Percentiles rank a stretch among this genome's conserved stretches.
Evolutionary conservation across 1,140 invertebrate genomes (phyloP).

Genomic region (Nomia melanderi): DNA sequence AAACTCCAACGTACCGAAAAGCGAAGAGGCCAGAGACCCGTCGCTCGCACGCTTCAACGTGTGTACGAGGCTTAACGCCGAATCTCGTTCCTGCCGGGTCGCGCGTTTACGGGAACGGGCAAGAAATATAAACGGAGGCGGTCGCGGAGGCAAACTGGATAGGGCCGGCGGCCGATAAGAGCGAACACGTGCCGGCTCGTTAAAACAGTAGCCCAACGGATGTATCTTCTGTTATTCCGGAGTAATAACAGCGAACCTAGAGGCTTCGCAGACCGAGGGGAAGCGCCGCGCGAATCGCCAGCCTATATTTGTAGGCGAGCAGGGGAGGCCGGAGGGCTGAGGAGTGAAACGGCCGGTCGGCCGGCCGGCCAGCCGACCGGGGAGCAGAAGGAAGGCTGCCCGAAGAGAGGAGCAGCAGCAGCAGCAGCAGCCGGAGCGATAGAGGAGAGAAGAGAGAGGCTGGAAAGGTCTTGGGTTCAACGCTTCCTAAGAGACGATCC

Average conservation of each 20-base stretch:
- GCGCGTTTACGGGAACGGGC: slow-evolving; percentile 42
- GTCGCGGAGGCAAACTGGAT: background rate
- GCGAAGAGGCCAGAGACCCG: too few species aligned
- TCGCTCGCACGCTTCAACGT: too few species aligned
- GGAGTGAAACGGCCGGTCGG: background rate
- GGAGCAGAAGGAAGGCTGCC: background rate
- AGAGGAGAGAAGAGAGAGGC: slow-evolving; percentile 36
- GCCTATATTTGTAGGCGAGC: slow-evolving; percentile 28
- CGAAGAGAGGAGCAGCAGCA: background rate
- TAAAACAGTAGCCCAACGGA: slow-evolving; percentile 31
- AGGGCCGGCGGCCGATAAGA: slow-evolving; percentile 9
- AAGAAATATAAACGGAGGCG: slow-evolving; percentile 43
- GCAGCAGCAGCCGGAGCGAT: background rate
- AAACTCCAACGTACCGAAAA: too few species aligned
- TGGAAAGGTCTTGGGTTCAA: slow-evolving; percentile 69
- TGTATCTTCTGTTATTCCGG: slow-evolving; percentile 37
- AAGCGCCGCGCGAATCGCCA: slow-evolving; percentile 19
- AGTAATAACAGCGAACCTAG: slow-evolving; percentile 4
- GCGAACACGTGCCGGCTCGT: slow-evolving; percentile 35
- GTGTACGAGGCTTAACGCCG: too few species aligned
- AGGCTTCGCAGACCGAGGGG: too few species aligned
- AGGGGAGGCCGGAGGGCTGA: slow-evolving; percentile 10
- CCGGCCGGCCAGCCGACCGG: slow-evolving; percentile 2
- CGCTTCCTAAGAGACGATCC: slow-evolving; percentile 66
- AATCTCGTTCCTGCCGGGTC: too few species aligned